Percentiles rank a stretch among this genome's conserved stretches.
Conservation (phyloP, 2,113 vertebrate species). For the Platichthys stellatus region DNA sequence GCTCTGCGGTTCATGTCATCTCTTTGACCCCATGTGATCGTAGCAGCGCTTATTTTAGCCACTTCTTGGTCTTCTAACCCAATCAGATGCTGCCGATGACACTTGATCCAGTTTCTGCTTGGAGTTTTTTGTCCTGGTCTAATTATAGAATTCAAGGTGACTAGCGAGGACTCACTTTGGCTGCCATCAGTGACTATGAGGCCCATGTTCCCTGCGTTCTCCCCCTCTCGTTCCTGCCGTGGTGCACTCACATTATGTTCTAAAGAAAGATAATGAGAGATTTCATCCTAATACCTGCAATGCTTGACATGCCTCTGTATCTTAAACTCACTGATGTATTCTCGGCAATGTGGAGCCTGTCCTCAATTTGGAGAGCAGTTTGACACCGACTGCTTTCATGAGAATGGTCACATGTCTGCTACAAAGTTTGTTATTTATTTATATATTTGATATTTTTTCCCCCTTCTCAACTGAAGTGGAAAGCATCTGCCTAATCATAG, state of each 20-base stretch:
- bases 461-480: slow-evolving; percentile 50
- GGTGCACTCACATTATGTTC: slow-evolving; percentile 70
- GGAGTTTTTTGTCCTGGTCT: slow-evolving; percentile 43
- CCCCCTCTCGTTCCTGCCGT: slow-evolving; percentile 7
- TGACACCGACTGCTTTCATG: slow-evolving; percentile 79
- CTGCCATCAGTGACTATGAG: slow-evolving; percentile 52
- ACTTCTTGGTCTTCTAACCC: slow-evolving; percentile 23
- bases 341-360: slow-evolving; percentile 70
- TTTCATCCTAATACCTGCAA: slow-evolving; percentile 71
- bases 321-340: slow-evolving; percentile 74
- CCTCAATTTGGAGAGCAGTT: slow-evolving; percentile 77
- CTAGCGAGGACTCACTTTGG: slow-evolving; percentile 54
- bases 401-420: slow-evolving; percentile 79
- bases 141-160: slow-evolving; percentile 63
- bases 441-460: slow-evolving; percentile 28
- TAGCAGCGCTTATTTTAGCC: slow-evolving; percentile 29
- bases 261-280: slow-evolving; percentile 80
- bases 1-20: slow-evolving; percentile 8
- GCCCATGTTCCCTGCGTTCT: slow-evolving; percentile 14
- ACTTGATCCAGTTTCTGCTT: slow-evolving; percentile 46
- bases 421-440: slow-evolving; percentile 72
- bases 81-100: slow-evolving; percentile 18
- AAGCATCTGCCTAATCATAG: slow-evolving; percentile 65
- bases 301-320: slow-evolving; percentile 78
- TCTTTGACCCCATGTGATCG: slow-evolving; percentile 51